phyloP scores from a whole-genome alignment of 1,140 invertebrate species.

The Drosophila azteca region DNA sequence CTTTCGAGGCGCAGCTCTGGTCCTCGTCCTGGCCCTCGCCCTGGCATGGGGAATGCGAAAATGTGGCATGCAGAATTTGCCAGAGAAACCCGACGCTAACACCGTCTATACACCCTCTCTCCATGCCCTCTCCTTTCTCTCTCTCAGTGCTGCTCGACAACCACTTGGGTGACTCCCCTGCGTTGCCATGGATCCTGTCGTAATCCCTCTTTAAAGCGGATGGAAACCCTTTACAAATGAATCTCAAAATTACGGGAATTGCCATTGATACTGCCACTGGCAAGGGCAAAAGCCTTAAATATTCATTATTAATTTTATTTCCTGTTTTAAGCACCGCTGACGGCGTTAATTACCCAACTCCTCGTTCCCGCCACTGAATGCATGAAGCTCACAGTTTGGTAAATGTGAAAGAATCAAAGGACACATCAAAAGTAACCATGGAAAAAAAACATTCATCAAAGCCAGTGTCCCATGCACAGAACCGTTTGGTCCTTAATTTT shows the following conservation, averaged over 20 bases:
- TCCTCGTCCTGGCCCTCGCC: too few relatives aligned
- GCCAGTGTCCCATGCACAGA: too few relatives aligned
- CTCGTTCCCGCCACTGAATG: too few relatives aligned
- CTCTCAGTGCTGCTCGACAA: not conserved
- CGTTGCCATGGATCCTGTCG: constrained; percentile 23
- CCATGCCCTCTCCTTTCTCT: not conserved
- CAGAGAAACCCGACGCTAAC: not conserved
- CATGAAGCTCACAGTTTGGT: too few relatives aligned
- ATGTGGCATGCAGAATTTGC: constrained; percentile 25
- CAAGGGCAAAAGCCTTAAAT: too few relatives aligned
- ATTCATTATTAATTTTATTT: too few relatives aligned
- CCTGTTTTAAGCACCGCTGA: not conserved
- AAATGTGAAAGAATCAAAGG: too few relatives aligned
- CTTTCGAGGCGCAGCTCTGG: constrained; percentile 9
- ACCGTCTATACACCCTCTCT: not conserved
- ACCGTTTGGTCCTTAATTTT: too few relatives aligned
- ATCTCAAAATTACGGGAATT: constrained; percentile 5
- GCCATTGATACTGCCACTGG: not conserved
- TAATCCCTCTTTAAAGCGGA: constrained; percentile 21
- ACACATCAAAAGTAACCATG: too few relatives aligned
- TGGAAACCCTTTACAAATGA: not conserved
- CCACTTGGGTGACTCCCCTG: not conserved
- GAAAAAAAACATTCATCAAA: too few relatives aligned
- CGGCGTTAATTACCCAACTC: not conserved
- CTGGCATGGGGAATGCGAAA: constrained; percentile 9